These are phyloP conservation scores for Mantis religiosa DNA, from an alignment of 2,888 invertebrate genomes.

Conservation along the genomic window DNA sequence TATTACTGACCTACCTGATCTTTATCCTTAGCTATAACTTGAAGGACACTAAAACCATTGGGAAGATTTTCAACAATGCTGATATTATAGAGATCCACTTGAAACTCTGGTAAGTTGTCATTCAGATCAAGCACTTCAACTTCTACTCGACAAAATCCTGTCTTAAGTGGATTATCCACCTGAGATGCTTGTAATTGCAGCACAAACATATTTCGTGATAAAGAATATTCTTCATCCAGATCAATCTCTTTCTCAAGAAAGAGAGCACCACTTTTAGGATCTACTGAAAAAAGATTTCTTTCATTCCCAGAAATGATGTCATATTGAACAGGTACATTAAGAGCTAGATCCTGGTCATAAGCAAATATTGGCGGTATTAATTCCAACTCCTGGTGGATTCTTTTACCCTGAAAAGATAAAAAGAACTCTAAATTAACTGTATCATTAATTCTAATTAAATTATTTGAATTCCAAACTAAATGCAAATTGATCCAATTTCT, in stretches of 20 bases:
- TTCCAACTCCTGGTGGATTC: conserved; percentile 64
- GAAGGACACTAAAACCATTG: conserved; percentile 68
- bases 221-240: conserved; percentile 64
- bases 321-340: conserved; percentile 70
- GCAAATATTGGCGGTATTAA: conserved; percentile 72
- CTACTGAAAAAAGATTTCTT: conserved; percentile 67
- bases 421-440: background rate
- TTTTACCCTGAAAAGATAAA: conserved; percentile 55
- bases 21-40: conserved; percentile 72
- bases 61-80: conserved; percentile 89
- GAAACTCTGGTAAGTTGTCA: conserved; percentile 82
- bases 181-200: conserved; percentile 60
- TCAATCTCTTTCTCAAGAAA: conserved; percentile 79
- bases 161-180: conserved; percentile 67
- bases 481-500: too few relatives aligned
- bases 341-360: conserved; percentile 72
- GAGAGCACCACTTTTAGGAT: conserved; percentile 68
- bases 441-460: too few relatives aligned
- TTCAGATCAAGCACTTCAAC: conserved; percentile 72
- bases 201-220: conserved; percentile 75
- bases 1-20: conserved; percentile 54
- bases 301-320: conserved; percentile 80
- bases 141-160: conserved; percentile 69
- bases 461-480: too few relatives aligned
- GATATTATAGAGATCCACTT: conserved; percentile 85